Evolutionary conservation across 1,140 invertebrate genomes (phyloP), one percentile per base, ranked within the genome.

Genomic region (Lepidurus couesii): DNA sequence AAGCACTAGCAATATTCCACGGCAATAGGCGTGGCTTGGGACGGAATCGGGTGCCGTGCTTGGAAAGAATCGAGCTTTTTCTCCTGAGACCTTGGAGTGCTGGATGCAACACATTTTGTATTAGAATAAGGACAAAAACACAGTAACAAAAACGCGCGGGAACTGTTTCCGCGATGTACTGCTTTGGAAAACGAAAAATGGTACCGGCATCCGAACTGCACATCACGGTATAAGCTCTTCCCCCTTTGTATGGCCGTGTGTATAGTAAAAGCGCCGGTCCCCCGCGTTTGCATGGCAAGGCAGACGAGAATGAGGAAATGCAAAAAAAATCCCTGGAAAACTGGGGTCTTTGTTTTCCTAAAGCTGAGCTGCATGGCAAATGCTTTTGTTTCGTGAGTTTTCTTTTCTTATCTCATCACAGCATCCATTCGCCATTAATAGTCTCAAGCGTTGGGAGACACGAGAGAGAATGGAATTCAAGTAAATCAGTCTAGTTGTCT

Each of bases 41-140:
- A 21, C 53, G 53, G 13, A 65, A 65, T 65, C 53, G 21, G 53
- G 8, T 65, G 53, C 16, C 53, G 53, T 65, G 53, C 53, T 65
- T 65, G 53, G 16, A 21, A 65, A 65, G 53, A 65, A 65, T 65
- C n/a, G 53, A 65, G 53, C 21, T 16, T 65, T 65, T 65, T 65
- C 21, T 21, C 53, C n/a, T 65, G 8, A 65, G 53, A 65, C 16
- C 53, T 65, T 65, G 53, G 21, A 65, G 53, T 65, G 21, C 53
- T 65, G 53, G 53, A 65, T 65, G 53, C 53, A 65, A 65, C 53
- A 65, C 53, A n/a, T 65, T 65, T 21, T 65, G 53, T 65, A 65
- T 10, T 21, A 65, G 53, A 65, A 65, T 21, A 21, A 65, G 16
- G 53, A 13, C 53, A 65, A 21, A 65, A 65, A 65, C 53, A 4